phyloP scores from a whole-genome alignment of 2,888 invertebrate species.

The Cabera pusaria region DNA sequence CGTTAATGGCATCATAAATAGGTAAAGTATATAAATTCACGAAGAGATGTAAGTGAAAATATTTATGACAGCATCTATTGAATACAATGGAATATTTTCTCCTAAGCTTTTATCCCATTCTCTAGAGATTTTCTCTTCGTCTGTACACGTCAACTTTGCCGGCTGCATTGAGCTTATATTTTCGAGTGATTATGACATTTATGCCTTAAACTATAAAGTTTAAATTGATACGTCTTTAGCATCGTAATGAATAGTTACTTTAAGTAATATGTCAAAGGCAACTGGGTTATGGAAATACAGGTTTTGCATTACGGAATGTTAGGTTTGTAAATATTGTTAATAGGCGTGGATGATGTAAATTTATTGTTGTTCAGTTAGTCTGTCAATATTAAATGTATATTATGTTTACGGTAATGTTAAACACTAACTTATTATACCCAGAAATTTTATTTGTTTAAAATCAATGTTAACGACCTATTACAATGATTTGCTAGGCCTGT shows the following conservation, averaged over 20 bases:
- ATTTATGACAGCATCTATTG: too few relatives aligned
- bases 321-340: constrained; percentile 27
- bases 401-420: too few relatives aligned
- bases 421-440: too few relatives aligned
- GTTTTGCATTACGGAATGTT: constrained; percentile 42
- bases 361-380: constrained; percentile 7
- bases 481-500: too few relatives aligned
- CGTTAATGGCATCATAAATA: too few relatives aligned
- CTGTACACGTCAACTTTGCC: constrained; percentile 38
- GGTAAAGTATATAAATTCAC: too few relatives aligned
- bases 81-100: not conserved
- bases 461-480: too few relatives aligned
- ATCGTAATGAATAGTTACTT: constrained; percentile 8
- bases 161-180: constrained; percentile 36
- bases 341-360: constrained; percentile 3
- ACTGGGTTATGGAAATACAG: constrained; percentile 47
- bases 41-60: too few relatives aligned
- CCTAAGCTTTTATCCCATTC: not conserved
- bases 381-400: too few relatives aligned
- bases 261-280: constrained; percentile 64
- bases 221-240: constrained; percentile 16
- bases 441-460: too few relatives aligned
- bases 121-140: constrained; percentile 5
- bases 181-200: constrained; percentile 38
- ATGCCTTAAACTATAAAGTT: constrained; percentile 36